A percentile compares a stretch with the other conserved stretches of the same genome.
phyloP scores from a whole-genome alignment of 2,797 vertebrate species.

The Taeniopygia guttata region DNA sequence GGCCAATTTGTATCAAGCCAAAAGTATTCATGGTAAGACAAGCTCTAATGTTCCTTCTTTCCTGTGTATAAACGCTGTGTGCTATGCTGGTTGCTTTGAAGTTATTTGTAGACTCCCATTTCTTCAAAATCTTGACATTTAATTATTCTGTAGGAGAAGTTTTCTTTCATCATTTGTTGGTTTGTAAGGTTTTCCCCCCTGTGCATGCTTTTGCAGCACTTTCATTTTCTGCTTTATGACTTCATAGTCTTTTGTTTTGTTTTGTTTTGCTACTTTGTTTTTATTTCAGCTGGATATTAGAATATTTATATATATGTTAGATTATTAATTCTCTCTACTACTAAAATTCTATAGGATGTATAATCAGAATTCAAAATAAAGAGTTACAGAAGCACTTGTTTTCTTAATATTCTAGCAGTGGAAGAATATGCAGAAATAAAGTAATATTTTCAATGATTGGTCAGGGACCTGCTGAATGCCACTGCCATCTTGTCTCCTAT shows the following conservation, averaged over 20 bases:
- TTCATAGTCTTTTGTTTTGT: neutral
- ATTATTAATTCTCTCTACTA: neutral
- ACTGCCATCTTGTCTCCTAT: neutral
- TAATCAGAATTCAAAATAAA: neutral
- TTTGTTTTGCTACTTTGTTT: neutral
- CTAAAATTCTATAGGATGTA: neutral
- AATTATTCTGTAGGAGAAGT: conserved; percentile 32
- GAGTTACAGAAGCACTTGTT: neutral
- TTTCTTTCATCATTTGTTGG: conserved; percentile 59
- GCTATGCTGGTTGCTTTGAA: neutral
- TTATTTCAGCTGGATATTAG: neutral
- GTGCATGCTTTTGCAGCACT: conserved; percentile 24
- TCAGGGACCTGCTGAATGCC: neutral
- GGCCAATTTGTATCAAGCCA: neutral
- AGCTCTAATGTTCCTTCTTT: neutral
- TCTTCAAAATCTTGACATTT: conserved; percentile 37
- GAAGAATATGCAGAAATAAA: neutral
- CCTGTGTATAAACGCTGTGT: neutral
- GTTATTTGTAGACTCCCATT: neutral
- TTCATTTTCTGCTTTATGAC: conserved; percentile 64
- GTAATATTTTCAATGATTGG: neutral
- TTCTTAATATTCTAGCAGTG: neutral
- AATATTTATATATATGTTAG: neutral
- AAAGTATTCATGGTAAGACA: conserved; percentile 54
- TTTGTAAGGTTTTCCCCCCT: conserved; percentile 60